Conservation (phyloP, 1,140 invertebrate species). For the Drosophila biarmipes region DNA sequence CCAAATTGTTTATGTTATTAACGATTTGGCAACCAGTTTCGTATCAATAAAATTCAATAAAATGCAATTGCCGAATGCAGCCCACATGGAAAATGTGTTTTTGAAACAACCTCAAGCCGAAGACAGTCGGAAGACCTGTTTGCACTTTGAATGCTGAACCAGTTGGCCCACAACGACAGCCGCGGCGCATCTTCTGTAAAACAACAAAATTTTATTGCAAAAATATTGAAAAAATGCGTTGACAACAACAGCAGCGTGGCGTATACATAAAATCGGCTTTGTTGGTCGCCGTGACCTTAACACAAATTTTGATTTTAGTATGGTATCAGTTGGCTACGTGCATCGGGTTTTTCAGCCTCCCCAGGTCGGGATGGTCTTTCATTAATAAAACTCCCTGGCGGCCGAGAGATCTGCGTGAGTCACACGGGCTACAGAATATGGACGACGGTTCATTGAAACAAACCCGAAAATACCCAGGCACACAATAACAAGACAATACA, state of each 20-base stretch:
- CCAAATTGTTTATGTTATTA: slow-evolving; percentile 54
- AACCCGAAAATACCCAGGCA: slow-evolving; percentile 20
- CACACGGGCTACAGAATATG: slow-evolving; percentile 22
- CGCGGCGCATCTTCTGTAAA: slow-evolving; percentile 71
- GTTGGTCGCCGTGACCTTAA: slow-evolving; percentile 82
- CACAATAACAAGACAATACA: slow-evolving; percentile 32
- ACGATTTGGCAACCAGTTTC: slow-evolving; percentile 53
- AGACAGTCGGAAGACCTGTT: slow-evolving; percentile 67
- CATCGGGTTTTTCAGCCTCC: slow-evolving; percentile 40
- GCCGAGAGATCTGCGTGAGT: slow-evolving; percentile 22
- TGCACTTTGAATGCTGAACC: slow-evolving; percentile 68
- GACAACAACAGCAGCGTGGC: slow-evolving; percentile 28
- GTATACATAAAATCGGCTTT: slow-evolving; percentile 40
- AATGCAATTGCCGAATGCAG: slow-evolving; percentile 69
- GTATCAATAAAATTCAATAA: slow-evolving; percentile 56
- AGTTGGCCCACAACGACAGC: slow-evolving; percentile 50
- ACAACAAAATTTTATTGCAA: slow-evolving; percentile 74
- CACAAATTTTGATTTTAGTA: slow-evolving; percentile 69
- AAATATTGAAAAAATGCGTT: slow-evolving; percentile 82
- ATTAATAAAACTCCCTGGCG: slow-evolving; percentile 30
- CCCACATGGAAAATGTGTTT: slow-evolving; percentile 60
- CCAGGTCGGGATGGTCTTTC: slow-evolving; percentile 27
- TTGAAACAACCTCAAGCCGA: slow-evolving; percentile 24
- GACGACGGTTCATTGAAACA: slow-evolving; percentile 50
- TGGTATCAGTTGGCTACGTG: slow-evolving; percentile 59